These are phyloP conservation scores for Rousettus madagascariensis DNA, from an alignment of 2,797 vertebrate species.

Conservation along the genomic window DNA sequence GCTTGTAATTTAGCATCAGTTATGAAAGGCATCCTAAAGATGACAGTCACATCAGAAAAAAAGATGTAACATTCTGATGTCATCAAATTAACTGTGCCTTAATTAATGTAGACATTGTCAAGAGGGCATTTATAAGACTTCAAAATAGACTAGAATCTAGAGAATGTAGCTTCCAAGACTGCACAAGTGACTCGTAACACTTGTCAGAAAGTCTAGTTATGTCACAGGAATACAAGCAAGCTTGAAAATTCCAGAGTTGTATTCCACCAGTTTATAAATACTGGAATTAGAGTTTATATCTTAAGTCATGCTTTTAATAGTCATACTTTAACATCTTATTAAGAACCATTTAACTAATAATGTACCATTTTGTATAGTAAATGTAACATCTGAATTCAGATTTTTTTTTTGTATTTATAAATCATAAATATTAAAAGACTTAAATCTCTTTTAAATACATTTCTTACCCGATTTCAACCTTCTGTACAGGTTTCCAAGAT, in stretches of 20 bases:
- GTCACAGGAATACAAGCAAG: neutral
- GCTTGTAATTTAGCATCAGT: neutral
- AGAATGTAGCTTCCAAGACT: neutral
- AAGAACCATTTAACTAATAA: slow-evolving; percentile 21
- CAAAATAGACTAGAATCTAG: slow-evolving; percentile 29
- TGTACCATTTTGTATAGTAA: neutral
- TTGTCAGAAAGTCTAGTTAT: neutral
- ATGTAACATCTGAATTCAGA: slow-evolving; percentile 4
- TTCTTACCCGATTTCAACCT: slow-evolving; percentile 92
- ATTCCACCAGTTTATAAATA: neutral
- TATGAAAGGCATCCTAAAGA: slow-evolving; percentile 31
- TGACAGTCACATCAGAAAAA: neutral
- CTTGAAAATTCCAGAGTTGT: neutral
- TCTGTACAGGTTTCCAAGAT: slow-evolving; percentile 99
- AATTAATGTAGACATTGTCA: neutral
- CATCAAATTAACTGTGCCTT: slow-evolving; percentile 1
- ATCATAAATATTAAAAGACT: neutral
- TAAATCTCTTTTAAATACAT: neutral
- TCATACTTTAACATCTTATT: slow-evolving; percentile 23
- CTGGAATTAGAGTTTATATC: neutral
- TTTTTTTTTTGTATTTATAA: slow-evolving; percentile 19
- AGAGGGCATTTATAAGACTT: slow-evolving; percentile 15
- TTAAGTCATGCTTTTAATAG: slow-evolving; percentile 1
- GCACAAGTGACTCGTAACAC: neutral
- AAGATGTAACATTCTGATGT: neutral